phyloP scores from a whole-genome alignment of 1,140 invertebrate species.

The Hypsibius dujardini region DNA sequence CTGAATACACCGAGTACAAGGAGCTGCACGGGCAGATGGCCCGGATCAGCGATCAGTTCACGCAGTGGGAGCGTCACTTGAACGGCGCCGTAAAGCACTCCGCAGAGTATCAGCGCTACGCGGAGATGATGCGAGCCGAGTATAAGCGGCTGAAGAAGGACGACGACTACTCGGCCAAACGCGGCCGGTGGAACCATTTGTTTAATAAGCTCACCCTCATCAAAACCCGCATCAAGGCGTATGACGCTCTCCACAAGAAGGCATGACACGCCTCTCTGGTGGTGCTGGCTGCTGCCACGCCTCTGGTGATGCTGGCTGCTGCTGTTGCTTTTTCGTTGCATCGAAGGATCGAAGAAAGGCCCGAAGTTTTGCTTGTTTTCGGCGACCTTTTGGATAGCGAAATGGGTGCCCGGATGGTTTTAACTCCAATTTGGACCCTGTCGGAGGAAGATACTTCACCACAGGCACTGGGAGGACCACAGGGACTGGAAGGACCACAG shows the following conservation, averaged over 20 bases:
- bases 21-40: conserved; percentile 12
- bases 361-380: no score
- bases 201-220: not conserved
- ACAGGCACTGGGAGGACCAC: no score
- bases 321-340: no score
- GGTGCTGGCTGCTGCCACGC: no score
- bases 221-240: not conserved
- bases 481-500: no score
- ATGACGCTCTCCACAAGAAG: not conserved
- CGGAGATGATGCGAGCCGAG: not conserved
- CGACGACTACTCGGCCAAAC: not conserved
- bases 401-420: no score
- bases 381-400: no score
- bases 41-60: not conserved
- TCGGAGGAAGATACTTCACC: no score
- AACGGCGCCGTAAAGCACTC: not conserved
- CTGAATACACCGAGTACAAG: not conserved
- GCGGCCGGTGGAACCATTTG: not conserved
- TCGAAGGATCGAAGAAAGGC: no score
- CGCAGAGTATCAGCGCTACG: not conserved
- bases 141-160: not conserved
- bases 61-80: not conserved
- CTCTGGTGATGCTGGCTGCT: no score
- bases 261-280: not conserved
- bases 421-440: no score